A percentile compares a stretch with the other conserved stretches of the same genome.
Evolutionary conservation across 2,888 invertebrate species (phyloP).

Genomic region (Idaea dimidiata): DNA sequence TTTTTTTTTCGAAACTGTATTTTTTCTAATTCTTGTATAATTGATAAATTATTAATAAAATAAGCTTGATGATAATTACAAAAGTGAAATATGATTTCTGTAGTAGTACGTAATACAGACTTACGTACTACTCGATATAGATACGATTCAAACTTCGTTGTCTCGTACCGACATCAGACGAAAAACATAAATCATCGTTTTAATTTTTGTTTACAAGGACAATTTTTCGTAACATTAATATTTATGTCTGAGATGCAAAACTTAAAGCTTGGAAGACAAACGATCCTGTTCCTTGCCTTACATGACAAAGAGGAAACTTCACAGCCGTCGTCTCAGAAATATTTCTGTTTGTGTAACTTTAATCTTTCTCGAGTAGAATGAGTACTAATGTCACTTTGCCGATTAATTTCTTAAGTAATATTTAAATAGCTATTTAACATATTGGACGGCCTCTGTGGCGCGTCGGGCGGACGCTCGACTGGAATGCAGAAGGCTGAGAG

Average conservation of each 20-base stretch:
- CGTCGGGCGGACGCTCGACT: no score
- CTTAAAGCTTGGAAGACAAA: constrained; percentile 63
- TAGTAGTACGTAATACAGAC: no score
- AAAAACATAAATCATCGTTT: constrained; percentile 36
- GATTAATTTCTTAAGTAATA: neutral
- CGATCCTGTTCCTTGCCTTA: constrained; percentile 67
- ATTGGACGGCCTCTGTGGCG: no score
- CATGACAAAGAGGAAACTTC: constrained; percentile 72
- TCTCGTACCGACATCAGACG: constrained; percentile 7
- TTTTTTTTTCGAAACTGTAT: no score
- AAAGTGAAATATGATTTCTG: no score
- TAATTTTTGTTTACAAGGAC: constrained; percentile 32
- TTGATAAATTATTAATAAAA: no score
- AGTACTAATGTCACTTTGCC: neutral
- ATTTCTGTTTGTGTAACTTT: constrained; percentile 59
- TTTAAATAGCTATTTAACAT: neutral
- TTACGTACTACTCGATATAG: neutral
- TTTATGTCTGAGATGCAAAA: constrained; percentile 62
- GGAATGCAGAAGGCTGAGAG: no score
- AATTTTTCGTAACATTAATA: constrained; percentile 46
- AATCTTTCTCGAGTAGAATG: constrained; percentile 33
- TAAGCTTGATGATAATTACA: no score
- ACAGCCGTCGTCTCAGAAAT: constrained; percentile 61
- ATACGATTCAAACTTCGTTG: no score
- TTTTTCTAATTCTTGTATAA: no score